Evolutionary conservation across 1,140 invertebrate species (phyloP).

Genomic region (Aethina tumida): DNA sequence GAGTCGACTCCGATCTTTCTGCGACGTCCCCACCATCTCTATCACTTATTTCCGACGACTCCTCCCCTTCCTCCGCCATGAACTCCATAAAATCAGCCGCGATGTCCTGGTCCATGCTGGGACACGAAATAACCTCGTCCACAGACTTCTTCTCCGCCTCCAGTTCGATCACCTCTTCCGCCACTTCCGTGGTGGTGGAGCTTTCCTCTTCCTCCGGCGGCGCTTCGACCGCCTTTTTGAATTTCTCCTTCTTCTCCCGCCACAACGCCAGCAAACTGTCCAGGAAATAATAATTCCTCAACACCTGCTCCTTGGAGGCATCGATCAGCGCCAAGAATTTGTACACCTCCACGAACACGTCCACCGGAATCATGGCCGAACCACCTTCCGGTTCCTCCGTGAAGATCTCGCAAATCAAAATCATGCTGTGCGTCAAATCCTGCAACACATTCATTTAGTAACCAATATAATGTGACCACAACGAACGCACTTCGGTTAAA

Average conservation of each 20-base stretch:
- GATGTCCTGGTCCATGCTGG: slow-evolving; percentile 19
- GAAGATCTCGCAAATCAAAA: slow-evolving; percentile 67
- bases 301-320: slow-evolving; percentile 33
- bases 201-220: slow-evolving; percentile 11
- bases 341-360: slow-evolving; percentile 58
- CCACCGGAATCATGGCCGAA: slow-evolving; percentile 57
- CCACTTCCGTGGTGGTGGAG: slow-evolving; percentile 4
- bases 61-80: slow-evolving; percentile 2
- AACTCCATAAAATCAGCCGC: slow-evolving; percentile 11
- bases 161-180: slow-evolving; percentile 1
- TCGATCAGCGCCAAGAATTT: slow-evolving; percentile 58
- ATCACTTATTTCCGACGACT: not conserved
- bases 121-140: slow-evolving; percentile 18
- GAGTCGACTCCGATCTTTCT: slow-evolving; percentile 3
- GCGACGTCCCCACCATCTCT: slow-evolving; percentile 2
- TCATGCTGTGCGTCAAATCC: slow-evolving; percentile 70
- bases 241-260: slow-evolving; percentile 19
- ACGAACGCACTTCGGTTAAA: slow-evolving; percentile 45
- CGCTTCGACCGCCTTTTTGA: slow-evolving; percentile 11
- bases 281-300: slow-evolving; percentile 30
- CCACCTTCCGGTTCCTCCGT: slow-evolving; percentile 75
- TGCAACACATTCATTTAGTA: slow-evolving; percentile 28
- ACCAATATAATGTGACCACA: not conserved
- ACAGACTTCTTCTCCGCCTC: slow-evolving; percentile 3
- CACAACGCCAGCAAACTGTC: slow-evolving; percentile 27